Percentiles rank a stretch among this genome's conserved stretches.
Conservation (phyloP, 1,140 invertebrate species). For the Drosophila novamexicana region DNA sequence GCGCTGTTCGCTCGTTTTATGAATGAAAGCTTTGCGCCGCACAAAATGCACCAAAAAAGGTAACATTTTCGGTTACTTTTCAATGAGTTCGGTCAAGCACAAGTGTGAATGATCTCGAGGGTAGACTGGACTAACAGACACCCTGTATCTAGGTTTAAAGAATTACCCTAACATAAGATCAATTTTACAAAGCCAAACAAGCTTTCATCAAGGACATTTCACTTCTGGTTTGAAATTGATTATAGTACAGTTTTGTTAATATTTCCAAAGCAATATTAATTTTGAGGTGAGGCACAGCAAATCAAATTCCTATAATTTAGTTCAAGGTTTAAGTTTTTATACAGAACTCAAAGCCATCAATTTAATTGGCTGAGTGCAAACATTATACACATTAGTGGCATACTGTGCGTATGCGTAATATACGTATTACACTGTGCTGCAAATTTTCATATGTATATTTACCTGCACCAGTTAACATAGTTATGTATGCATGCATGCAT, state of each 20-base stretch:
- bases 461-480: no score
- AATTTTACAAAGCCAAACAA: no score
- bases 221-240: no score
- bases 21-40: conserved; percentile 61
- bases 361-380: background rate
- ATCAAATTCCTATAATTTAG: conserved; percentile 27
- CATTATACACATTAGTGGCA: background rate
- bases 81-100: conserved; percentile 1
- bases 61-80: conserved; percentile 17
- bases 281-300: background rate
- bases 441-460: background rate
- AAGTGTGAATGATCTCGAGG: background rate
- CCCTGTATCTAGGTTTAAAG: background rate
- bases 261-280: background rate
- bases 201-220: no score
- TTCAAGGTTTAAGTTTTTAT: conserved; percentile 34
- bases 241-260: background rate
- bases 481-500: no score
- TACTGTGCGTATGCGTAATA: conserved; percentile 36
- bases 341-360: conserved; percentile 16
- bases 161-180: no score
- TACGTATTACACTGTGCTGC: conserved; percentile 13
- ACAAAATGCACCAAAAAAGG: conserved; percentile 24
- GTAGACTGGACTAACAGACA: background rate
- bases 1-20: conserved; percentile 58